Evolutionary conservation across 2,113 vertebrate genomes (phyloP).

Genomic region (Gila orcuttii): DNA sequence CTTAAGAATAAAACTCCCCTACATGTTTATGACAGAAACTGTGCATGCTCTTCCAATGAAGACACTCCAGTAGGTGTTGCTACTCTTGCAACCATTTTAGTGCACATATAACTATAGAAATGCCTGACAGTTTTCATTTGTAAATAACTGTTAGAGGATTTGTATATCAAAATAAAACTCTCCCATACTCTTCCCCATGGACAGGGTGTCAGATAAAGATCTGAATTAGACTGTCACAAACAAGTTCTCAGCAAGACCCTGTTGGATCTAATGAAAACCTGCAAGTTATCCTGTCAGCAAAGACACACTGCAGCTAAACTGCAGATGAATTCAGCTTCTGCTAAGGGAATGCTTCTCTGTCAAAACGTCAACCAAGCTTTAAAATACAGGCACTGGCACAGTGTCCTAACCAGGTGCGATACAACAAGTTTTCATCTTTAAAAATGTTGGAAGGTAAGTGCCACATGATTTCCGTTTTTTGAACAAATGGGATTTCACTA

Average conservation of each 20-base stretch:
- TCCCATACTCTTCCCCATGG: neutral
- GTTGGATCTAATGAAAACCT: neutral
- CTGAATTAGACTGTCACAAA: neutral
- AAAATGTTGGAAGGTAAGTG: too few species aligned
- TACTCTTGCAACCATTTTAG: constrained; percentile 6
- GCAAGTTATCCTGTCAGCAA: neutral
- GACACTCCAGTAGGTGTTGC: neutral
- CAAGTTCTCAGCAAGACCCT: neutral
- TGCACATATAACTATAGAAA: neutral
- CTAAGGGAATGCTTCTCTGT: neutral
- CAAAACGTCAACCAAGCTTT: neutral
- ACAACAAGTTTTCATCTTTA: neutral
- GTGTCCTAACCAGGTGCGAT: neutral
- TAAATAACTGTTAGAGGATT: neutral
- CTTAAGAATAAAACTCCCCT: constrained; percentile 2
- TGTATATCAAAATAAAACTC: neutral
- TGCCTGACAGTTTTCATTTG: neutral
- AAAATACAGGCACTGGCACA: neutral
- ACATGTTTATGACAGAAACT: constrained; percentile 9
- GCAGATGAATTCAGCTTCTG: neutral
- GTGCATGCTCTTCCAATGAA: neutral
- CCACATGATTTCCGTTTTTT: too few species aligned
- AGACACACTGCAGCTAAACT: neutral
- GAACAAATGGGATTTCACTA: neutral
- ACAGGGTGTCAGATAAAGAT: neutral